Evolutionary conservation across 2,888 invertebrate species (phyloP), one percentile per base, ranked within the genome.

Genomic region (Acanthosepion pharaonis): DNA sequence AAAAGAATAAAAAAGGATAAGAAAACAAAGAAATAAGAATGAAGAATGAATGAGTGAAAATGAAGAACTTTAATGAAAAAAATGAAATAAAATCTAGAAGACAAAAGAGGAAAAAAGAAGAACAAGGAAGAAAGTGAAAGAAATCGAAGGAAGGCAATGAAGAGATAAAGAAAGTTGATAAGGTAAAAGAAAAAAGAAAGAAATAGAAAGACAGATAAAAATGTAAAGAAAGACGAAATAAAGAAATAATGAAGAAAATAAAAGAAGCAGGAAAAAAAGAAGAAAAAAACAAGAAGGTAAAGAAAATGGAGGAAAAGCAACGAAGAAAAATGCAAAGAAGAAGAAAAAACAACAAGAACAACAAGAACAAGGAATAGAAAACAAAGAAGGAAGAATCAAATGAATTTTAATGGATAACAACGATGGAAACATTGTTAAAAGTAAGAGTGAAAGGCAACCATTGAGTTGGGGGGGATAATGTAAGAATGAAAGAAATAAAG

Each of bases 71-170:
- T n/a, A 15, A 8, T 9, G 5, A n/a, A 33, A 9, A 9, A 15
- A 33, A 0, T 33, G n/a, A 78, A 9, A 78, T 6, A n/a, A 8
- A 78, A 3, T 5, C 20, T 6, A 5, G 59, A 20, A 59, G 5
- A 23, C 20, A 59, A 59, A 59, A 20, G 23, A 23, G 59, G 23
- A 59, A 59, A 15, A n/a, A 28, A n/a, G 9, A 78, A 8, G n/a
- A n/a, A 28, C 2, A n/a, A 28, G n/a, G n/a, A n/a, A 28, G 6
- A 8, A n/a, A n/a, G n/a, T n/a, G n/a, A n/a, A n/a, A 9, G 28
- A n/a, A 78, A n/a, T 3, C 3, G 28, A 8, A n/a, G 6, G 8
- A 11, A 9, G 18, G 8, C 0, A 8, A 18, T 1, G 5, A 55
- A 55, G 20, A 20, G 20, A 20, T 0, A 55, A 20, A 55, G 20